These are phyloP conservation scores for Thymelicus acteon DNA, from an alignment of 2,888 invertebrate genomes.

Conservation along the genomic window DNA sequence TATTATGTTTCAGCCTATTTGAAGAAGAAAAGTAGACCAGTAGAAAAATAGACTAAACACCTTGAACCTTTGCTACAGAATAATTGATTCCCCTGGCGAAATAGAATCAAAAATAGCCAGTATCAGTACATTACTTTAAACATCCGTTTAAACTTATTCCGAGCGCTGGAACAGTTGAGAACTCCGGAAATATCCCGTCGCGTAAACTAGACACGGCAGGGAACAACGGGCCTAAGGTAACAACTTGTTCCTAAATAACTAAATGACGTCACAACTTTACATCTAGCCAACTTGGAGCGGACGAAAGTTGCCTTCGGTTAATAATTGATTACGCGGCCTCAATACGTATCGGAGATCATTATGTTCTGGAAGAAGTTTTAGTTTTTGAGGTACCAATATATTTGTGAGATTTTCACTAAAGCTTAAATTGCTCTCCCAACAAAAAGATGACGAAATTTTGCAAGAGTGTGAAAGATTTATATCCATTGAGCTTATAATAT, in stretches of 20 bases:
- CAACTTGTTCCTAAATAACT: conserved; percentile 63
- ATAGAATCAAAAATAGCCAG: background rate
- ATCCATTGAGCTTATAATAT: too few relatives aligned
- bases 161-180: background rate
- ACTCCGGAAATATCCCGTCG: conserved; percentile 32
- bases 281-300: conserved; percentile 64
- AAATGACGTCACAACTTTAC: conserved; percentile 73
- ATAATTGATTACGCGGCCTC: conserved; percentile 63
- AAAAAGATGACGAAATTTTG: too few relatives aligned
- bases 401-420: too few relatives aligned
- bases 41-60: too few relatives aligned
- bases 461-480: too few relatives aligned
- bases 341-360: conserved; percentile 55
- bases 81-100: too few relatives aligned
- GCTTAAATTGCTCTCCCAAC: too few relatives aligned
- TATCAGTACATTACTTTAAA: conserved; percentile 1
- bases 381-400: too few relatives aligned
- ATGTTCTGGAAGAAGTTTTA: too few relatives aligned
- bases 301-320: conserved; percentile 71
- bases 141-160: background rate
- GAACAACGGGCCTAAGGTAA: conserved; percentile 48
- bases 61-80: too few relatives aligned
- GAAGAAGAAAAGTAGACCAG: too few relatives aligned
- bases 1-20: too few relatives aligned
- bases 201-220: conserved; percentile 42